Percentiles rank a stretch among this genome's conserved stretches.
phyloP scores from a whole-genome alignment of 2,888 invertebrate species.

The Synergus japonicus region DNA sequence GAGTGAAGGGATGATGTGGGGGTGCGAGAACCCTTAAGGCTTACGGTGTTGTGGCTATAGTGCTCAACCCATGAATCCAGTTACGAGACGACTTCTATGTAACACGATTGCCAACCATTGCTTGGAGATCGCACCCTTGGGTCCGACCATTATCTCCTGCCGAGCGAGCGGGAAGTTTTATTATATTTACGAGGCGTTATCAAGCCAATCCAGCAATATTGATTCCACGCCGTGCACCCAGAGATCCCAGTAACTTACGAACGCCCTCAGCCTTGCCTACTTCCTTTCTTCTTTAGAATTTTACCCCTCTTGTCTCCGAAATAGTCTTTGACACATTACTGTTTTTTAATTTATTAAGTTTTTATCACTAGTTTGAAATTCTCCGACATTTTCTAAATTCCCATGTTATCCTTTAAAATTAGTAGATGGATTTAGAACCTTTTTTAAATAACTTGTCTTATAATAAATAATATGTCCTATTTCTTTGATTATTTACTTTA shows the following conservation, averaged over 20 bases:
- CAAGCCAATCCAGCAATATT: slow-evolving; percentile 72
- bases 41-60: not conserved
- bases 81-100: slow-evolving; percentile 28
- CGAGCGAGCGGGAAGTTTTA: slow-evolving; percentile 62
- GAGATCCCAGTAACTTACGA: slow-evolving; percentile 51
- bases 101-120: slow-evolving; percentile 49
- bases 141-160: slow-evolving; percentile 66
- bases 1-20: slow-evolving; percentile 14
- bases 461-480: not conserved
- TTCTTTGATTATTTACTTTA: not conserved
- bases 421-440: no score
- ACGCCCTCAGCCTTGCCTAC: slow-evolving; percentile 46
- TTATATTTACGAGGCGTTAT: slow-evolving; percentile 74
- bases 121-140: slow-evolving; percentile 58
- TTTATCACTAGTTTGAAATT: not conserved
- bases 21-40: slow-evolving; percentile 44
- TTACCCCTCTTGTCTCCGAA: not conserved
- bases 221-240: slow-evolving; percentile 67
- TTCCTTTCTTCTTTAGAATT: not conserved
- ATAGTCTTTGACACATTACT: no score
- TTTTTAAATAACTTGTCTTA: no score
- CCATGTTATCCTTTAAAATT: no score
- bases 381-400: no score
- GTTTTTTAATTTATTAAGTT: not conserved
- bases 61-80: not conserved